Evolutionary conservation across 2,888 invertebrate genomes (phyloP), one percentile per base, ranked within the genome.

Genomic region (Tuberolachnus salignus): DNA sequence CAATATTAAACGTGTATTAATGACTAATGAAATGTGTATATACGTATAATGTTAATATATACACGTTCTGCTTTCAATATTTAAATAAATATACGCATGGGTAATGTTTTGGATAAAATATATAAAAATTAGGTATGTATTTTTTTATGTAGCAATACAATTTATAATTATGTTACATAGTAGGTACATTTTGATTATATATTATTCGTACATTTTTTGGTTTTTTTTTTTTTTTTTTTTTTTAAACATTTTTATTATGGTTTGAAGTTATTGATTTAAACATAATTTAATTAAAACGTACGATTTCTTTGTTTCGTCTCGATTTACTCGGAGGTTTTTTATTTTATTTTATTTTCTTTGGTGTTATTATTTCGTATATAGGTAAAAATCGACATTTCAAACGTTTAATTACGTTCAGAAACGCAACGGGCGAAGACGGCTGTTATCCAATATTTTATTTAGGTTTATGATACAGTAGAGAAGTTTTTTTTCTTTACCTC

Each of bases 361-460:
- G 23, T 26, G 57, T 67, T 75, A 34, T 57, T 49, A 59, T 67
- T 59, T 14, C 46, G n/a, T n/a, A n/a, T n/a, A 11, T 16, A 11
- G 49, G 75, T 21, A 66, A 59, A 34, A 46, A 59, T 67, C 75
- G 67, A 67, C 67, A 49, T 75, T 75, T 67, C 59, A 57, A 67
- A 75, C 26, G 67, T 75, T 67, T 75, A 75, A 75, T 75, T 75
- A 75, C 49, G n/a, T 46, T 67, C 34, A 67, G 34, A 59, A 75
- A 67, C 75, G 59, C 67, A 67, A 75, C 57, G 57, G 49, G 14
- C 46, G 49, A 75, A 67, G 67, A 75, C 57, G 14, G 46, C 34
- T 49, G 67, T 75, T 67, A 57, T 75, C 67, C 75, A 67, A 75
- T 75, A 67, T 59, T 34, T 75, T 75, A 67, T 66, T 75, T 75